Base-by-base conservation (phyloP, 2,113 vertebrate species). In the Gobio gobio region DNA sequence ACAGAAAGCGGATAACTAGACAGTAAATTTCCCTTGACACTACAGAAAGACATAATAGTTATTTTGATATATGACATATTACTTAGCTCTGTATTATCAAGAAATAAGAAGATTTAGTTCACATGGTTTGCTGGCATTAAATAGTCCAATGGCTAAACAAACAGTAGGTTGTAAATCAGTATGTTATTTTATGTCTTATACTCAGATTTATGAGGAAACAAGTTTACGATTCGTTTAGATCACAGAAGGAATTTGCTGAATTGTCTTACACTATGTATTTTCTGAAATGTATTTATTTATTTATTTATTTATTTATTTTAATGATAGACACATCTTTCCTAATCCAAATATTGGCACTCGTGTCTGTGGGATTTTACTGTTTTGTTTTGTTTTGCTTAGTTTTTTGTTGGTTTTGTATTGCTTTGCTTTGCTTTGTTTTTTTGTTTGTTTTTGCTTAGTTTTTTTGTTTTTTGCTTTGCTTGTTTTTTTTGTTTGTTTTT, bases 21-120 rank as follows among this genome's bases (percentile, higher is more conserved):
- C 40, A 59, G 76, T 22, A 66, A 83, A 59, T 77, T 43, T 26
- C 18, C 59, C 13, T 36, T 63, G 74, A 83, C 74, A 64, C 45
- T 83, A 18, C 4, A 45, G 40, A 26, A 24, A 51, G 70, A 76
- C n/a, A 45, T 63, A 61, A 40, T 45, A 4, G 58, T 79, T 51
- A 1, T 51, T n/a, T 68, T 13, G 20, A 26, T 59, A 7, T 5
- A 20, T 66, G 18, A 59, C 61, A 49, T 24, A 51, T 36, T 56
- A 49, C 2, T 29, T 63, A 78, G 24, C 33, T 33, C 33, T 78
- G 24, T 63, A 51, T 82, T 74, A 84, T 18, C 40, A 29, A 59
- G 22, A 76, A 63, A 77, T 45, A 10, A 6, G 18, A 24, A 33
- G 0, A 8, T 24, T 78, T 84, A 40, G 82, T 70, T 24, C 2